Base-by-base conservation (phyloP, 1,140 invertebrate species). In the Plutomurus gul region DNA sequence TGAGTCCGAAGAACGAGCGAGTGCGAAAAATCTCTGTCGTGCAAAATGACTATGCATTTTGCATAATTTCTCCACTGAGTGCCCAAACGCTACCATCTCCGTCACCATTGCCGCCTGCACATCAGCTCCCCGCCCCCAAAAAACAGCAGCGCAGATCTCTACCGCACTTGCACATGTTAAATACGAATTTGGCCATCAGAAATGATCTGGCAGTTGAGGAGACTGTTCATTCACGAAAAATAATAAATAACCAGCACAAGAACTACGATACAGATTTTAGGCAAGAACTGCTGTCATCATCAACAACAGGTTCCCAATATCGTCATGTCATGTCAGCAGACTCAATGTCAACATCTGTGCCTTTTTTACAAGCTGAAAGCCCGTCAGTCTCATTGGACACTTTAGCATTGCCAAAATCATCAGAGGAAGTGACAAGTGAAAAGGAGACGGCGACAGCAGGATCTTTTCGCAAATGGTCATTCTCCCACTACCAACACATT, bases 1-100 rank as follows among this genome's bases (percentile, higher is more conserved):
- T 65, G 56, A 65, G 56, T 65, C 56, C 56, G 0, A 36, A 27
- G 18, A 25, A 65, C 0, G 18, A 36, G 10, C 22, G 72, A 2
- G 36, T 51, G 8, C 33, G 77, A 33, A 79, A 75, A 79, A 79
- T 74, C 11, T 74, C 77, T 0, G 20, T 72, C 1, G 70, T 79
- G 1, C 71, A 79, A 25, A 60, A 79, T 37, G 77, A 79, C 49
- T 79, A 79, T 13, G 77, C 77, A 40, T 79, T 74, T 36, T 33
- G 77, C 13, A 79, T 79, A 6, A 79, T 79, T 79, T 74, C 71
- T 16, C 77, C 77, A 20, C 40, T 79, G 20, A 22, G 71, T 6
- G 30, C 71, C 5, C 20, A 46, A 20, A 46, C 72, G 3, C 22
- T 79, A 10, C 77, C 77, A 33, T 18, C 36, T 49, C 20, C 0